These are phyloP conservation scores for Naso thynnoides DNA, from an alignment of 2,797 vertebrate species.

Conservation along the genomic window DNA sequence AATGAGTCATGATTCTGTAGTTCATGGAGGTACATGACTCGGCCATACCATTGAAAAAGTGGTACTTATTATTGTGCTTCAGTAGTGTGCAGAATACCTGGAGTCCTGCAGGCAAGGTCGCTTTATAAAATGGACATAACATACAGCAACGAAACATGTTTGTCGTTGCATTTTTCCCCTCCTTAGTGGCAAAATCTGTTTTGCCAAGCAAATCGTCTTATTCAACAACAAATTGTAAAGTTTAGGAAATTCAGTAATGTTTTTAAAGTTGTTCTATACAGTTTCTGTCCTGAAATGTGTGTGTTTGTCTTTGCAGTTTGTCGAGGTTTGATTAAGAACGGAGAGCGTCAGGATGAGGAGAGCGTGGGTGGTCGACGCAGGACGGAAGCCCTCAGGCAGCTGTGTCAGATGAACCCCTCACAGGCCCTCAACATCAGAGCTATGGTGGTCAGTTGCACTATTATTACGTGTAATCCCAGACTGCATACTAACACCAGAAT, in stretches of 20 bases:
- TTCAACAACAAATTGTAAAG: background rate
- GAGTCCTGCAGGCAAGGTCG: background rate
- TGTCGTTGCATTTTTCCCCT: background rate
- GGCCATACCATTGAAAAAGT: slow-evolving; percentile 2
- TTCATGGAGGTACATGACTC: slow-evolving; percentile 23
- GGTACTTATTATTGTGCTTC: slow-evolving; percentile 4
- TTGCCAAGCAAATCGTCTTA: background rate
- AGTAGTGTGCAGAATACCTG: slow-evolving; percentile 15
- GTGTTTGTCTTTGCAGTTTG: slow-evolving; percentile 86
- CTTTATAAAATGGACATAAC: slow-evolving; percentile 6
- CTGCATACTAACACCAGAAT: background rate
- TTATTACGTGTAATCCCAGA: slow-evolving; percentile 3
- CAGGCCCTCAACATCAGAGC: slow-evolving; percentile 96
- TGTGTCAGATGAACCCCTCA: slow-evolving; percentile 98
- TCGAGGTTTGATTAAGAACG: slow-evolving; percentile 96
- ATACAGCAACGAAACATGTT: background rate
- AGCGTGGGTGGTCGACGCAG: slow-evolving; percentile 94
- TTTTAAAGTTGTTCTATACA: background rate
- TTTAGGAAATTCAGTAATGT: background rate
- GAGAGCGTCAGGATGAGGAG: slow-evolving; percentile 97
- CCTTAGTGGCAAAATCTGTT: background rate
- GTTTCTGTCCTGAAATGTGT: background rate
- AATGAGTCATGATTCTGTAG: slow-evolving; percentile 32
- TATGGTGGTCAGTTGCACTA: slow-evolving; percentile 92
- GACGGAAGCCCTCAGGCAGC: slow-evolving; percentile 94